Evolutionary conservation across 2,113 vertebrate species (phyloP).

Genomic region (Reinhardtius hippoglossoides): DNA sequence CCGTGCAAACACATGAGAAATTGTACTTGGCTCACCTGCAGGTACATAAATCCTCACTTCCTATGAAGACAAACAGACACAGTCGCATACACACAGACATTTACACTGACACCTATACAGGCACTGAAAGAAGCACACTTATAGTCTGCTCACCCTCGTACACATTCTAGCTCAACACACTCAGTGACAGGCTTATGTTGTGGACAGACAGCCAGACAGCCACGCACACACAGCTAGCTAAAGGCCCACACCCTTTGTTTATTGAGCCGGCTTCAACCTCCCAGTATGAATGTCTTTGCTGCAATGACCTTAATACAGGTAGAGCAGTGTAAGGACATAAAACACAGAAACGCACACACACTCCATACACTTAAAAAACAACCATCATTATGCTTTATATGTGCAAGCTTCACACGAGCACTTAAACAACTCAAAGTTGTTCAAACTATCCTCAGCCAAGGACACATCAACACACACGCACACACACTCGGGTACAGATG

Average conservation of each 20-base stretch:
- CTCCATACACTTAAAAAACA: conserved; percentile 46
- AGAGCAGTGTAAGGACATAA: conserved; percentile 47
- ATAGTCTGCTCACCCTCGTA: conserved; percentile 52
- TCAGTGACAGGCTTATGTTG: conserved; percentile 51
- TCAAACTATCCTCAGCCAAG: conserved; percentile 67
- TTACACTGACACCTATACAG: conserved; percentile 48
- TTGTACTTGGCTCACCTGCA: conserved; percentile 42
- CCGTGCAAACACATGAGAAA: conserved; percentile 49
- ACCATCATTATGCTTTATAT: conserved; percentile 27
- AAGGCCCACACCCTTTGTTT: conserved; percentile 38
- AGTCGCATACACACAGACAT: conserved; percentile 11
- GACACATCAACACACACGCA: conserved; percentile 47
- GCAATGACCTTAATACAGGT: conserved; percentile 52
- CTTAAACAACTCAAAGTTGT: conserved; percentile 62
- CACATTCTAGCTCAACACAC: conserved; percentile 57
- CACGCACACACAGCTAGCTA: conserved; percentile 20
- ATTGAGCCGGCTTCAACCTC: conserved; percentile 58
- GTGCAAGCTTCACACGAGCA: conserved; percentile 56
- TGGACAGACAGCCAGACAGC: conserved; percentile 9
- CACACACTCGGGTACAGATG: conserved; percentile 44
- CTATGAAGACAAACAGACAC: conserved; percentile 22
- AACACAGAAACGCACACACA: conserved; percentile 22
- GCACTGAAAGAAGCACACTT: conserved; percentile 60
- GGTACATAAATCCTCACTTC: conserved; percentile 25
- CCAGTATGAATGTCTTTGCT: conserved; percentile 69